phyloP scores from a whole-genome alignment of 2,113 vertebrate species.

The Sceloporus tristichus region DNA sequence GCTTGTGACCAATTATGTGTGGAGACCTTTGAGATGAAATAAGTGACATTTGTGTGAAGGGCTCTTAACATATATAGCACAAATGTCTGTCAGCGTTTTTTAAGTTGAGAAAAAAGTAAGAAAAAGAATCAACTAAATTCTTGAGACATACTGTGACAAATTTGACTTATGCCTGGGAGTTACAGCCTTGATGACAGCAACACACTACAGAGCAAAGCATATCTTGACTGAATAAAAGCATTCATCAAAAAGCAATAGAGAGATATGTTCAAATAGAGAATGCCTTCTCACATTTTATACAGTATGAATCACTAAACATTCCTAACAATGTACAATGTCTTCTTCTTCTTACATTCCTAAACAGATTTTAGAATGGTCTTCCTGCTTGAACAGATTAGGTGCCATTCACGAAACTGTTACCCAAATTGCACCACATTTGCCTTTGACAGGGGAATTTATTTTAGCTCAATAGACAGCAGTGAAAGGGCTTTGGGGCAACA shows the following conservation, averaged over 20 bases:
- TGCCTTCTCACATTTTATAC: neutral
- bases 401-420: no score
- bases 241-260: neutral
- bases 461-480: no score
- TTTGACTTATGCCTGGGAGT: neutral
- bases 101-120: neutral
- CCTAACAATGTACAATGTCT: neutral
- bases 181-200: neutral
- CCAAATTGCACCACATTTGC: no score
- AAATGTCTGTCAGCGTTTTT: neutral
- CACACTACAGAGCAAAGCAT: neutral
- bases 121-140: neutral
- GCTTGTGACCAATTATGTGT: neutral
- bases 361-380: neutral
- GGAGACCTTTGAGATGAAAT: neutral
- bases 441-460: no score
- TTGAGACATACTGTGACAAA: conserved; percentile 2
- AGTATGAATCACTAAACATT: neutral
- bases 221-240: neutral
- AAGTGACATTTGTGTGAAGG: conserved; percentile 1
- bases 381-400: no score
- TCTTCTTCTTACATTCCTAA: neutral
- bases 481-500: no score
- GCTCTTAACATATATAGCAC: neutral
- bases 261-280: neutral